Evolutionary conservation across 2,888 invertebrate genomes (phyloP).

Genomic region (Micoletzkya japonica): DNA sequence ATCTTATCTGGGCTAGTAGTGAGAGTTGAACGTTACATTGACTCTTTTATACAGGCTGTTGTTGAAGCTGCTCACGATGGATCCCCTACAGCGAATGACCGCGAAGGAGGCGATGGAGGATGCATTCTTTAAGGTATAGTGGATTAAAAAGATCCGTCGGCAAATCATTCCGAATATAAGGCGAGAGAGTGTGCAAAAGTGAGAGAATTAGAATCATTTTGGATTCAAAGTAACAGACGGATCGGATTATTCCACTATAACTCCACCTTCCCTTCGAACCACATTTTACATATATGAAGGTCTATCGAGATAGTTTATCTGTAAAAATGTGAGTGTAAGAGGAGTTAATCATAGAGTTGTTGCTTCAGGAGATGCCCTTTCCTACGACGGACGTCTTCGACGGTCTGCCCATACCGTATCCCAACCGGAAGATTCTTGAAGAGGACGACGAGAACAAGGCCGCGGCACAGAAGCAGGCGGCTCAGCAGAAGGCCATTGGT

Average conservation of each 20-base stretch:
- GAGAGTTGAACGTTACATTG: background rate
- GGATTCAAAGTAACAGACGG: too few species aligned
- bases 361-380: slow-evolving; percentile 52
- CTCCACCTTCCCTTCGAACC: too few species aligned
- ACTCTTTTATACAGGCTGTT: slow-evolving; percentile 44
- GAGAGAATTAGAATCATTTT: too few species aligned
- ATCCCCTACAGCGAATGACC: slow-evolving; percentile 95
- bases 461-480: slow-evolving; percentile 23
- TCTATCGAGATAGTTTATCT: background rate
- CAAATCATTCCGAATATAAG: too few species aligned
- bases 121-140: slow-evolving; percentile 77
- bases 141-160: too few species aligned
- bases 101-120: slow-evolving; percentile 98
- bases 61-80: slow-evolving; percentile 78
- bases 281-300: background rate
- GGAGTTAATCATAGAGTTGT: too few species aligned
- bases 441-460: slow-evolving; percentile 68
- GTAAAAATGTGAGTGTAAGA: too few species aligned
- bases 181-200: too few species aligned
- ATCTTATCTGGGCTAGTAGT: background rate
- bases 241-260: too few species aligned
- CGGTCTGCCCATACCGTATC: slow-evolving; percentile 88
- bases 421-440: slow-evolving; percentile 92
- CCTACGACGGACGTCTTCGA: slow-evolving; percentile 78
- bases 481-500: too few species aligned